A percentile compares a stretch with the other conserved stretches of the same genome.
Conservation (phyloP, 1,140 invertebrate species). For the Scaptomyza montana region DNA sequence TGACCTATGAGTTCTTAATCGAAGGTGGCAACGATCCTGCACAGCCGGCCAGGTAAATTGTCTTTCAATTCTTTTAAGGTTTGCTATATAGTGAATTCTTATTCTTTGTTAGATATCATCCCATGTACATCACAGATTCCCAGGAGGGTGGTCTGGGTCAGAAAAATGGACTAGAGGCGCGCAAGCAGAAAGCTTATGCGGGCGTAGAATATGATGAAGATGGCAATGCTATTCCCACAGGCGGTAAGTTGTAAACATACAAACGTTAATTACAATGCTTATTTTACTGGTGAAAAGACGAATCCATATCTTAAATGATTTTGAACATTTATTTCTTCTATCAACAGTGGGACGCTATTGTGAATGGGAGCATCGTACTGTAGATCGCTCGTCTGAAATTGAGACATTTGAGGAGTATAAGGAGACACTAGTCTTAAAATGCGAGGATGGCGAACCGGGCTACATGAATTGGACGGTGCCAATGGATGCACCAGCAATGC, state of each 20-base stretch:
- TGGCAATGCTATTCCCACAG: conserved; percentile 91
- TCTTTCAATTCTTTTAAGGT: not conserved
- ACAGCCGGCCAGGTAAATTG: conserved; percentile 86
- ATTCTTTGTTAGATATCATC: conserved; percentile 90
- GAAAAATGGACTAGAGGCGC: conserved; percentile 88
- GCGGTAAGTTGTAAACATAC: conserved; percentile 84
- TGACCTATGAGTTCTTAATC: conserved; percentile 94
- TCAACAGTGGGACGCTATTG: conserved; percentile 74
- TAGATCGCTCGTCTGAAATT: conserved; percentile 72
- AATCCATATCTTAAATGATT: too few species aligned
- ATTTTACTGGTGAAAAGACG: too few species aligned
- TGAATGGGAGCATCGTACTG: conserved; percentile 74
- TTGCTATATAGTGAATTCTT: not conserved
- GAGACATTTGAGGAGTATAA: conserved; percentile 88
- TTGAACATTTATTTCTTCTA: too few species aligned
- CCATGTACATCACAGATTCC: conserved; percentile 96
- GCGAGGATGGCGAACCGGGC: conserved; percentile 89
- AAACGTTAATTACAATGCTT: not conserved
- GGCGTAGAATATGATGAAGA: conserved; percentile 90
- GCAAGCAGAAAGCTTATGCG: conserved; percentile 90
- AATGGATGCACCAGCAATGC: conserved; percentile 89
- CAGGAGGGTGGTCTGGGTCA: conserved; percentile 92
- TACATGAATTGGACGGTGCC: conserved; percentile 92
- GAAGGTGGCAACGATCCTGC: conserved; percentile 90
- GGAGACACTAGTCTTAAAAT: conserved; percentile 89